Evolutionary conservation across 1,140 invertebrate species (phyloP).

Genomic region (Drosophila erecta): DNA sequence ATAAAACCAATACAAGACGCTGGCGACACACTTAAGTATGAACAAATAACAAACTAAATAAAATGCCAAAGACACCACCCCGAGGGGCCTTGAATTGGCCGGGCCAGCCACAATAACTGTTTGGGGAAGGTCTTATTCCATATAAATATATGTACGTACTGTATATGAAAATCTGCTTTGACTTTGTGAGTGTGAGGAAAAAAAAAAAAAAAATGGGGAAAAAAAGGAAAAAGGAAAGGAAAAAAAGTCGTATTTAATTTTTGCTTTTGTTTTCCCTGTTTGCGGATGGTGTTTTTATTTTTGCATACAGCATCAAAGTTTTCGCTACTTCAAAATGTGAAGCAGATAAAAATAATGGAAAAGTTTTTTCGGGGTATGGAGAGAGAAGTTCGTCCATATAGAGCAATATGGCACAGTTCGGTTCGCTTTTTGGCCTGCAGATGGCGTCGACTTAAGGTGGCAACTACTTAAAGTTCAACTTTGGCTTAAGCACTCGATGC

Average conservation of each 20-base stretch:
- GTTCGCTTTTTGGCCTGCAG: constrained; percentile 21
- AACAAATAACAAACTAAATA: constrained; percentile 83
- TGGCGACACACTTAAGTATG: constrained; percentile 79
- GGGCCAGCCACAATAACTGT: constrained; percentile 62
- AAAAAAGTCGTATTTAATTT: constrained; percentile 76
- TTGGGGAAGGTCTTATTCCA: constrained; percentile 29
- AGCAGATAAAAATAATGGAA: constrained; percentile 82
- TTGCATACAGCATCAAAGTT: constrained; percentile 77
- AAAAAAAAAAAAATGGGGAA: no score
- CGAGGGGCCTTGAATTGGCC: constrained; percentile 52
- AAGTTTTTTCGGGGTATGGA: constrained; percentile 47
- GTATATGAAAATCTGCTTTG: constrained; percentile 76
- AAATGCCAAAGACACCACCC: constrained; percentile 70
- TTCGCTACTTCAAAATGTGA: constrained; percentile 76
- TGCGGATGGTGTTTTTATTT: constrained; percentile 38
- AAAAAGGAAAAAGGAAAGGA: no score
- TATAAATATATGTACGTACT: constrained; percentile 27
- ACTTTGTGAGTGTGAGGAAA: constrained; percentile 26
- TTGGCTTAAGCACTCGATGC: constrained; percentile 53
- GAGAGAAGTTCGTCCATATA: constrained; percentile 42
- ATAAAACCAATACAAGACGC: constrained; percentile 76
- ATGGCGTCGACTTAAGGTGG: constrained; percentile 69
- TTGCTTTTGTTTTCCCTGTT: constrained; percentile 59
- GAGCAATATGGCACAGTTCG: constrained; percentile 45
- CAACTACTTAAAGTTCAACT: constrained; percentile 72